phyloP scores from a whole-genome alignment of 2,797 vertebrate genomes.

The Arctocebus calabarensis region DNA sequence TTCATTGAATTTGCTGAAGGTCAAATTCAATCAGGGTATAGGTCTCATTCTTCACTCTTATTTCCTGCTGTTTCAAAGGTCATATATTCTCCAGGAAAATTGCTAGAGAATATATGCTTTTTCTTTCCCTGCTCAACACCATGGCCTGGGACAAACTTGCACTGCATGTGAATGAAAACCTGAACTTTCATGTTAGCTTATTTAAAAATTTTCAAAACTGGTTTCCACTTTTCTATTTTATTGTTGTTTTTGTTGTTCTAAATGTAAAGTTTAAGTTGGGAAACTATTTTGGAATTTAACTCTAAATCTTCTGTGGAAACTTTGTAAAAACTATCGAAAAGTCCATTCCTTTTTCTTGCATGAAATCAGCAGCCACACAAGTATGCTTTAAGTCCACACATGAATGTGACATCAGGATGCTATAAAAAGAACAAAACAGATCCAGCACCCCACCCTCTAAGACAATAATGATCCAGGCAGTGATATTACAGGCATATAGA shows the following conservation, averaged over 20 bases:
- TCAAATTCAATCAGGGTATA: neutral
- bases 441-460: neutral
- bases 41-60: neutral
- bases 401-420: neutral
- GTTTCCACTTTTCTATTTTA: neutral
- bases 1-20: slow-evolving; percentile 22
- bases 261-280: neutral
- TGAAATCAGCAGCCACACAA: neutral
- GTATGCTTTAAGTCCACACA: neutral
- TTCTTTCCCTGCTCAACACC: neutral
- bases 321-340: neutral
- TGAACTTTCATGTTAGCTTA: neutral
- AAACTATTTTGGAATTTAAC: slow-evolving; percentile 40
- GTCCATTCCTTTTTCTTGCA: neutral
- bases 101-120: neutral
- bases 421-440: neutral
- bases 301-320: neutral
- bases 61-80: slow-evolving; percentile 9
- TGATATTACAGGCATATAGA: neutral
- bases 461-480: neutral
- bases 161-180: neutral
- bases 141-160: neutral
- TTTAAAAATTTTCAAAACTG: slow-evolving; percentile 14
- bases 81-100: neutral
- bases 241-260: neutral